Evolutionary conservation across 2,797 vertebrate genomes (phyloP).

Genomic region (Thalassophryne amazonica): DNA sequence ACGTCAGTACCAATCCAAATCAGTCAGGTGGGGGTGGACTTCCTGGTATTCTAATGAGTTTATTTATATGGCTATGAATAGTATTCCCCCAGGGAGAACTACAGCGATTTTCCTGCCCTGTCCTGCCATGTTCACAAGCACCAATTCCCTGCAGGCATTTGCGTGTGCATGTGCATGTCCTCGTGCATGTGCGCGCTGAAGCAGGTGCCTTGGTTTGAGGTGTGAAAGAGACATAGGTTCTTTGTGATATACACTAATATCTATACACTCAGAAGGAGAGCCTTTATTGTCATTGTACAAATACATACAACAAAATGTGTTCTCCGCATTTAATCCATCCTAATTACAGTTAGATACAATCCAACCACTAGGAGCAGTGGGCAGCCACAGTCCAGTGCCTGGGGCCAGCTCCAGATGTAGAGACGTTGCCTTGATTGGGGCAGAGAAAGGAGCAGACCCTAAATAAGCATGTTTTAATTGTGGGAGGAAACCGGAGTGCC

Average conservation of each 20-base stretch:
- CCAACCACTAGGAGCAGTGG: too few relatives aligned
- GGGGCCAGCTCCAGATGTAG: too few relatives aligned
- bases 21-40: conserved; percentile 45
- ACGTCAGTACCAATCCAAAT: conserved; percentile 26
- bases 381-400: too few relatives aligned
- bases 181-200: conserved; percentile 7
- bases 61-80: conserved; percentile 69
- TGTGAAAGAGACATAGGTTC: conserved; percentile 12
- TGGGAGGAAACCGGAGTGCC: too few relatives aligned
- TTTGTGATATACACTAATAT: not conserved
- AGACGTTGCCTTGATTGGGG: too few relatives aligned
- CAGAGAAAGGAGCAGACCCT: too few relatives aligned
- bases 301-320: too few relatives aligned
- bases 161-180: not conserved
- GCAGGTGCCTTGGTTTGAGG: conserved; percentile 36
- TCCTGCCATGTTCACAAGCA: conserved; percentile 17
- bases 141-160: conserved; percentile 21
- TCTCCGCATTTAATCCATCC: too few relatives aligned
- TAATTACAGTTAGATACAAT: too few relatives aligned
- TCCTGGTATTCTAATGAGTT: conserved; percentile 68
- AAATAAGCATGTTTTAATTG: too few relatives aligned
- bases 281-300: too few relatives aligned
- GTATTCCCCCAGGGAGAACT: conserved; percentile 39
- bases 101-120: conserved; percentile 25
- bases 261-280: too few relatives aligned